Evolutionary conservation across 2,797 vertebrate species (phyloP), one percentile per base, ranked within the genome.

Genomic region (Orientallactaga sibirica): DNA sequence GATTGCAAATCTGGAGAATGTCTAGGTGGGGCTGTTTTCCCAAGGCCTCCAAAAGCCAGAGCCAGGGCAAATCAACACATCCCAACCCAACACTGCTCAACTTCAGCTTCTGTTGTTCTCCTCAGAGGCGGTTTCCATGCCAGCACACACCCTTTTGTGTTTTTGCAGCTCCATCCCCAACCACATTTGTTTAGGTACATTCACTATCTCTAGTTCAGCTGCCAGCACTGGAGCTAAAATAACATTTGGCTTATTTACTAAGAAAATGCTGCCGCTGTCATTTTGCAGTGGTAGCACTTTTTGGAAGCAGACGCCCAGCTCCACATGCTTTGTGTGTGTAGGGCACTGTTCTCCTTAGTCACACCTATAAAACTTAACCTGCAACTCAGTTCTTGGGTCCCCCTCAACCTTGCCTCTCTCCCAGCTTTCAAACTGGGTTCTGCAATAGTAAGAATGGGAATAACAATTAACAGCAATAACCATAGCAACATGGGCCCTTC

Each of bases 91-190:
- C 52, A 7, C 37, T 27, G 41, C 43, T 71, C 80, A 75, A 64
- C 84, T 33, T n/a, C 8, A 41, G 80, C 67, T 79, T 89, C 93
- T 95, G 94, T 96, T 97, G 79, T 93, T 96, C 91, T 85, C 94
- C 82, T 95, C 86, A 0, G 14, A 55, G 71, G 89, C 1, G 0
- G 73, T 94, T 96, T 94, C 94, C 94, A 95, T 15, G 43, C 82
- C 92, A 88, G 93, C 86, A 5, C 9, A 64, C 74, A 78, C 33
- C 62, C 90, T 96, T 96, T 91, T 91, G 78, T 95, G 90, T 95
- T 96, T 97, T 43, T 87, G 92, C 86, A 95, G 95, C 37, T 94
- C 81, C 64, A 33, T 78, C 86, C 95, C 52, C 55, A 80, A 41
- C 71, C 62, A 61, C 27, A 12, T 93, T 95, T 92, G 90, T 86